Evolutionary conservation across 1,140 invertebrate species (phyloP).

Genomic region (Antheraea pernyi): DNA sequence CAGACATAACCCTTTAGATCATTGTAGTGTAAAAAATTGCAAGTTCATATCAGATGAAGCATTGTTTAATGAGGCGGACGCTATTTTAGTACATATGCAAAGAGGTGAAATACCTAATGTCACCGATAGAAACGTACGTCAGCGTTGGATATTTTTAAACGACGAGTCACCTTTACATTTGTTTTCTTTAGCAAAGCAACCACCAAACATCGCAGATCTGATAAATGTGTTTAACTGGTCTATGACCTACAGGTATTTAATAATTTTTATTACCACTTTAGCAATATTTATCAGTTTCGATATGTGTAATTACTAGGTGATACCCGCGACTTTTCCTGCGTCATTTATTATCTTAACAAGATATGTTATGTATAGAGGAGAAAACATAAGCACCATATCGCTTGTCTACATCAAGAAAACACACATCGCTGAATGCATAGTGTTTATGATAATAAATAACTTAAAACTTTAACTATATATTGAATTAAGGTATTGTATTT

Average conservation of each 20-base stretch:
- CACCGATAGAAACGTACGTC: constrained; percentile 33
- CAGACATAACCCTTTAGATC: constrained; percentile 38
- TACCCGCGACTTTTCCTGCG: too few species aligned
- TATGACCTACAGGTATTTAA: constrained; percentile 84
- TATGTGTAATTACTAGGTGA: too few species aligned
- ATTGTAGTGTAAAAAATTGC: constrained; percentile 62
- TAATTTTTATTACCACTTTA: too few species aligned
- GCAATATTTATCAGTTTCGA: too few species aligned
- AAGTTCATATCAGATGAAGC: constrained; percentile 44
- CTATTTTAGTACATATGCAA: constrained; percentile 57
- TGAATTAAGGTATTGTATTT: too few species aligned
- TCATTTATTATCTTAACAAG: too few species aligned
- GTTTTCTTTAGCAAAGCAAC: constrained; percentile 39
- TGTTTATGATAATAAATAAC: too few species aligned
- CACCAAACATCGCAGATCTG: constrained; percentile 54
- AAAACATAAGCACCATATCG: too few species aligned
- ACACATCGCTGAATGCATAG: too few species aligned
- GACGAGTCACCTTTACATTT: constrained; percentile 53
- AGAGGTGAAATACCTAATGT: constrained; percentile 39
- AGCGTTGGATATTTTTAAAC: constrained; percentile 59
- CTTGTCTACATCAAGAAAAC: too few species aligned
- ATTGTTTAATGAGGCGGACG: constrained; percentile 42
- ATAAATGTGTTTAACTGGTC: constrained; percentile 87
- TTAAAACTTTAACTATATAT: too few species aligned
- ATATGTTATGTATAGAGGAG: too few species aligned